Evolutionary conservation across 2,113 vertebrate species (phyloP), one percentile per base, ranked within the genome.

Genomic region (Eolophus roseicapilla): DNA sequence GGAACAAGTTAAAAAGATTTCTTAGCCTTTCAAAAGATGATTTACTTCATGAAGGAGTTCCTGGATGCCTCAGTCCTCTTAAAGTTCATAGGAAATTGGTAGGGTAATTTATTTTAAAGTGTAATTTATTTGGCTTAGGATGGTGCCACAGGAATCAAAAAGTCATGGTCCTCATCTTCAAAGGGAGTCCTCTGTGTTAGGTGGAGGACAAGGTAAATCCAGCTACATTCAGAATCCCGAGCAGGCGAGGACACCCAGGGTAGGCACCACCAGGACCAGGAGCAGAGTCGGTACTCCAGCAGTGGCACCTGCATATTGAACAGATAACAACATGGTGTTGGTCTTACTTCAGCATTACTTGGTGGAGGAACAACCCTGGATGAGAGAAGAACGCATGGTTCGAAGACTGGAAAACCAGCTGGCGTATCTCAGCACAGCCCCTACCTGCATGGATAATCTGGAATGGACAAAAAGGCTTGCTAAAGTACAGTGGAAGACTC

Each of bases 1-100:
- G 99, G 98, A 99, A 99, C 98, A 98, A 99, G 98, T 99, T 99
- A 99, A 98, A 99, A 98, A 98, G 98, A 98, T 97, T 98, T 98
- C 97, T 97, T 97, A 97, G 95, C 97, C 97, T 92, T 97, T 98
- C 98, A 98, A 98, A 98, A 98, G 98, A 98, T 98, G 97, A 97
- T 97, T 98, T 97, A 97, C 97, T 98, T 98, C 97, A 98, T 97
- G 97, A 97, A 98, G 98, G 98, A 98, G 98, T 98, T 99, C 98
- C 98, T 96, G 97, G 97, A 98, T 98, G 97, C 98, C 98, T 98
- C 97, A 98, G 97, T 98, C 98, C 98, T 97, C 93, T 98, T 96
- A 95, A 97, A 94, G 95, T 98, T 93, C 95, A 95, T 97, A 97
- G 98, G 97, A 98, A 97, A 96, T 97, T 2, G 62, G 95, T 90